Evolutionary conservation across 64 coral and sea anemone species (phyloP).

Genomic region (Platygyra sinensis): DNA sequence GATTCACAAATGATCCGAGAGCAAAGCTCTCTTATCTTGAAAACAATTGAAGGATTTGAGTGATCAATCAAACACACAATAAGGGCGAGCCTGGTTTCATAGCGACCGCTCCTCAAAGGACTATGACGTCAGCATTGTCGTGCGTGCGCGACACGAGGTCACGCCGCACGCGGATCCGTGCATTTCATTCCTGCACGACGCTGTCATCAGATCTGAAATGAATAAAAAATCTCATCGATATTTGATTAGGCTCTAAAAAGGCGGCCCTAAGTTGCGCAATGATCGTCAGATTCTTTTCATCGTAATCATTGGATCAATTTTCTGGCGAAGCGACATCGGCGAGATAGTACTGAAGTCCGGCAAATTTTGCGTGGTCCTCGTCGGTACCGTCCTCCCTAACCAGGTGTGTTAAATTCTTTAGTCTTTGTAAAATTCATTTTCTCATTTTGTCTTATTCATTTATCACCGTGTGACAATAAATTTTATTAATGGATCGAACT

Average conservation of each 20-base stretch:
- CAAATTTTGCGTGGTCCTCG: background rate
- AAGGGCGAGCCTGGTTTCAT: background rate
- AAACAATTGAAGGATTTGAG: background rate
- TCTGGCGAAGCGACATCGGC: background rate
- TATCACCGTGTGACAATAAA: background rate
- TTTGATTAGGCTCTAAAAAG: slow-evolving; percentile 33
- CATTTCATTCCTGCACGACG: slow-evolving; percentile 37
- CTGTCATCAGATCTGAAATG: slow-evolving; percentile 28
- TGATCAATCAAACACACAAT: background rate
- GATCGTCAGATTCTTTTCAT: slow-evolving; percentile 30
- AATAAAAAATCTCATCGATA: slow-evolving; percentile 19
- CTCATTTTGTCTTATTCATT: background rate
- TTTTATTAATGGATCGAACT: background rate
- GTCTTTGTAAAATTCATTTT: background rate
- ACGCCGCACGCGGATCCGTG: background rate
- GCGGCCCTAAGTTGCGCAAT: slow-evolving; percentile 22
- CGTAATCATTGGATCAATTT: slow-evolving; percentile 34
- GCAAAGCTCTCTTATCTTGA: background rate
- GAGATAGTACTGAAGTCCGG: slow-evolving; percentile 3
- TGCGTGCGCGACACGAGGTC: slow-evolving; percentile 21
- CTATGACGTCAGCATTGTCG: slow-evolving; percentile 19
- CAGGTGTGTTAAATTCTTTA: slow-evolving; percentile 6
- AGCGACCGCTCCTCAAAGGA: background rate
- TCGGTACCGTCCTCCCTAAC: background rate
- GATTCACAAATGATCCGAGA: background rate